Base-by-base conservation (phyloP, 1,140 invertebrate genomes). In the Lanistes nyassanus region DNA sequence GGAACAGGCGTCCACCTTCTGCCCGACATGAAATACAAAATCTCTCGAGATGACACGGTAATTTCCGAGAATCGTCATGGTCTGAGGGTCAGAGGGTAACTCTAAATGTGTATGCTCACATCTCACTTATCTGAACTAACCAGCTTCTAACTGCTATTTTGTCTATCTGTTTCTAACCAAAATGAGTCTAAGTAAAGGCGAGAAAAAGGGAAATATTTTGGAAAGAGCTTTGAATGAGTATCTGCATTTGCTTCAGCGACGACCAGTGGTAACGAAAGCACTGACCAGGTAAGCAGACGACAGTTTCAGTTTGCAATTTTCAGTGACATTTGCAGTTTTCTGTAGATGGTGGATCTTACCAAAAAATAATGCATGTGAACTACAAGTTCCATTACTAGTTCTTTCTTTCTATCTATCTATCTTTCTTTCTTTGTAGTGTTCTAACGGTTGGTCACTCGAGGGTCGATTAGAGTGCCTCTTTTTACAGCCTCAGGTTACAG, bases 201-300 rank as follows among this genome's bases (percentile, higher is more conserved):
- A 73, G 68, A 75, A 69, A 69, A 51, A 77, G 19, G 71, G 75
- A 71, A 77, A 76, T 58, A n/a, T 76, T n/a, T 70, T 81, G 9
- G 77, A 81, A 31, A 78, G 78, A 47, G 76, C 76, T 3, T 56
- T 84, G 5, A 65, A 66, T 55, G 77, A 79, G 42, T 84, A 84
- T 72, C 26, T 76, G 19, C 65, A 69, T 71, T 60, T 80, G 51
- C 60, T 84, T 53, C 81, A 80, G 34, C 69, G 77, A 36, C 75
- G 75, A 62, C 83, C 83, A n/a, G 69, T 84, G 2, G 34, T 81
- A 13, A 84, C 83, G 3, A 84, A 83, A 74, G 74, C 83, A 37
- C 58, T 79, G 3, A 81, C 82, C 31, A 84, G 76, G 82, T 84
- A 70, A 69, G 75, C 67, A 39, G 66, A 47, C 31, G 53, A 67